Percentiles rank a stretch among this genome's conserved stretches.
These are phyloP conservation scores for Eulemur macaco DNA, from an alignment of 2,113 vertebrate genomes.

Conservation along the genomic window DNA sequence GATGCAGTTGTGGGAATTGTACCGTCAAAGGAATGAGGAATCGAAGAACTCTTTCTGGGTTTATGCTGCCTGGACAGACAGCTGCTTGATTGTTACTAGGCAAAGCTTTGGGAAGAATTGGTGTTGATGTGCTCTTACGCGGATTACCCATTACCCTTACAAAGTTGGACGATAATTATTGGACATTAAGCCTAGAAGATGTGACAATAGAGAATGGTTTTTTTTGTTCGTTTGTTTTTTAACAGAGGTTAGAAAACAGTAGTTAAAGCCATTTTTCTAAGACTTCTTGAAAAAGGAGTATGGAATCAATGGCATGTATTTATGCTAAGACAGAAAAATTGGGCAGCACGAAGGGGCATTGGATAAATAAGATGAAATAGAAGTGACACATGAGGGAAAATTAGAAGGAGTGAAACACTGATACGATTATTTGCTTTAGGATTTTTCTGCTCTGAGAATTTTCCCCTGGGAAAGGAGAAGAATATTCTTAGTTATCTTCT, in stretches of 20 bases:
- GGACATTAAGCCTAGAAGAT: neutral
- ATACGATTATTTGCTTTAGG: neutral
- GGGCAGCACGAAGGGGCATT: neutral
- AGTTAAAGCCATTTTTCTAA: neutral
- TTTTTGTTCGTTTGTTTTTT: neutral
- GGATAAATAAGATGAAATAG: neutral
- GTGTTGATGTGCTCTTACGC: neutral
- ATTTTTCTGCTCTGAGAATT: neutral
- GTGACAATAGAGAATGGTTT: neutral
- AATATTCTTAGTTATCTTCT: neutral
- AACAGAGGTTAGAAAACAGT: neutral
- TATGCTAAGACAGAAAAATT: neutral
- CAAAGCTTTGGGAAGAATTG: neutral
- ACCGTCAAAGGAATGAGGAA: neutral
- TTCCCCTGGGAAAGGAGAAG: neutral
- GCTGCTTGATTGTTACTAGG: neutral
- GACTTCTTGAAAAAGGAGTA: neutral
- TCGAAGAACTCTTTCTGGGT: neutral
- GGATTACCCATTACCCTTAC: neutral
- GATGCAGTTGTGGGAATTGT: neutral
- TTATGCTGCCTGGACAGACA: neutral
- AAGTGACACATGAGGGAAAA: neutral
- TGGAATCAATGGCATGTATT: neutral
- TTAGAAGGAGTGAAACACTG: neutral
- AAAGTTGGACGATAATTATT: neutral